Percentiles rank a stretch among this genome's conserved stretches.
Conservation (phyloP, 2,888 invertebrate species). For the Eilema griseolum region DNA sequence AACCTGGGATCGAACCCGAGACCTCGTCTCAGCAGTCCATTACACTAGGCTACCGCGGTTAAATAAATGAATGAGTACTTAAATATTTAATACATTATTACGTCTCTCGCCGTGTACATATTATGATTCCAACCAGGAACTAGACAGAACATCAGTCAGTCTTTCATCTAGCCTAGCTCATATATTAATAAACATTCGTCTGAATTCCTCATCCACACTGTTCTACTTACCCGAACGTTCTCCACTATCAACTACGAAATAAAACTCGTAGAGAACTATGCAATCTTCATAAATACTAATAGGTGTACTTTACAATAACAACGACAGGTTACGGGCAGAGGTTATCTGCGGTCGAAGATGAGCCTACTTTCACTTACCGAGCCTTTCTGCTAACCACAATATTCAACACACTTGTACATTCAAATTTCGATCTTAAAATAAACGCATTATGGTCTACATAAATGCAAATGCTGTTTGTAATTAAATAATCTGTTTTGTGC, state of each 20-base stretch:
- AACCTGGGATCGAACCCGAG: too few relatives aligned
- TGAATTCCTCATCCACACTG: conserved; percentile 9
- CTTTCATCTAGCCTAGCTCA: background rate
- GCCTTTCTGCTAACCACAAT: conserved; percentile 51
- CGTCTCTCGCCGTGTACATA: background rate
- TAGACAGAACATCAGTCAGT: background rate
- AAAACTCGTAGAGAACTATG: conserved; percentile 48
- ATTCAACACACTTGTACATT: conserved; percentile 9
- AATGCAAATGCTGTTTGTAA: conserved; percentile 42
- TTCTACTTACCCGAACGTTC: conserved; percentile 34
- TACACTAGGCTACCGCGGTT: too few relatives aligned
- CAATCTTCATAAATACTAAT: conserved; percentile 65
- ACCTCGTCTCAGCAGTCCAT: too few relatives aligned
- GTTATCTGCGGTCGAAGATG: conserved; percentile 80
- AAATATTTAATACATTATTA: too few relatives aligned
- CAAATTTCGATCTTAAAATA: conserved; percentile 22
- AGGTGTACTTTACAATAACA: conserved; percentile 77
- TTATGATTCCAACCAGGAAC: background rate
- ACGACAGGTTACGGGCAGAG: conserved; percentile 78
- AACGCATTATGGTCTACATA: background rate
- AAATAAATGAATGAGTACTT: too few relatives aligned
- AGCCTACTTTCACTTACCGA: conserved; percentile 79
- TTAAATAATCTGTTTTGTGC: conserved; percentile 56
- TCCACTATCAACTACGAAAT: conserved; percentile 35
- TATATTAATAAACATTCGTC: conserved; percentile 5